Evolutionary conservation across 2,797 vertebrate genomes (phyloP).

Genomic region (Lophura swinhoii): DNA sequence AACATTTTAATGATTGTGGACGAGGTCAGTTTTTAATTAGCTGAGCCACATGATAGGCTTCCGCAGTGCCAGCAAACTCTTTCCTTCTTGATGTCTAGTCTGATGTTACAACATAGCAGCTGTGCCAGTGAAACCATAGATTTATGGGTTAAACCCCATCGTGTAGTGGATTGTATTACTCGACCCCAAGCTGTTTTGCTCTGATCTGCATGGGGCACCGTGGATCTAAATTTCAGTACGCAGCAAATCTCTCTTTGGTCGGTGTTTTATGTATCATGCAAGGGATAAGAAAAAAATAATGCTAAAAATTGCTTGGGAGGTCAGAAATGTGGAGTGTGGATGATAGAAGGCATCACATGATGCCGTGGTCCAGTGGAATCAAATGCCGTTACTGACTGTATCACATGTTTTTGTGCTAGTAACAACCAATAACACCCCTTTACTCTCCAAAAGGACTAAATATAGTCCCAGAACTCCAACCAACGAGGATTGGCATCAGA

Average conservation of each 20-base stretch:
- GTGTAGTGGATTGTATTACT: constrained; percentile 1
- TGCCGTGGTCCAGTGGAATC: neutral
- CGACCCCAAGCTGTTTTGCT: neutral
- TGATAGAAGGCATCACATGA: constrained; percentile 28
- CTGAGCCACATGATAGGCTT: constrained; percentile 61
- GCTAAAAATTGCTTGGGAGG: neutral
- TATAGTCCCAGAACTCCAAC: neutral
- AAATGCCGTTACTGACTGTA: neutral
- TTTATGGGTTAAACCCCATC: constrained; percentile 30
- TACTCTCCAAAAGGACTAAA: constrained; percentile 22
- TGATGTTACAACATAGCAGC: constrained; percentile 37
- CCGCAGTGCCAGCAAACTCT: constrained; percentile 28
- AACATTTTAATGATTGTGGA: constrained; percentile 51
- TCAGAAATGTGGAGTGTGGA: neutral
- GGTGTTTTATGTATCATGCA: neutral
- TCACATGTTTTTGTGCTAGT: constrained; percentile 48
- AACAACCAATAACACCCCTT: neutral
- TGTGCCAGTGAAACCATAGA: constrained; percentile 34
- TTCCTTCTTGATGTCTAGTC: constrained; percentile 28
- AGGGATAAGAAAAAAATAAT: neutral
- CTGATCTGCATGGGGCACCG: neutral
- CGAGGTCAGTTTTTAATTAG: constrained; percentile 70
- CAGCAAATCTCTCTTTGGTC: neutral
- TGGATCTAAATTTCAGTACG: neutral
- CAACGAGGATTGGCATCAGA: neutral